Base-by-base conservation (phyloP, 2,113 vertebrate species). In the Serranochromis macrocephalus region DNA sequence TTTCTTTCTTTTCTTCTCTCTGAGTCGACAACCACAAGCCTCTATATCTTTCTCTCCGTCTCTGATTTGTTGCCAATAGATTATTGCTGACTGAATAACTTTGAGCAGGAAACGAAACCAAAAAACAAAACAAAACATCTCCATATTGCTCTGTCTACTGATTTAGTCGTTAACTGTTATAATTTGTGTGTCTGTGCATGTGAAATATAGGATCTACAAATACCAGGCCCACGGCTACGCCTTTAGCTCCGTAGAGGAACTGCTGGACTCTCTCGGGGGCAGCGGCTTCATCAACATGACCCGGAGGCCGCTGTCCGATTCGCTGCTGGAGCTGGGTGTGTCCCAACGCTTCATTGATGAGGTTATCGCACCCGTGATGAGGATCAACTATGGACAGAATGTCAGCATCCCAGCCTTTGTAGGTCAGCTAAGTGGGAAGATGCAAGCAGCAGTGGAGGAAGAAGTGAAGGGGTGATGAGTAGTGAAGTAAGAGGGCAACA, bases 261-360 rank as follows among this genome's bases (percentile, higher is more conserved):
- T 99, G 84, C 94, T 99, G 84, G 96, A 94, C 88, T 99, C 98
- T 0, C 96, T 99, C 31, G 98, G 99, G 0, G 97, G 98, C 4
- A 96, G 97, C 0, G 96, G 97, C 87, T 99, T 99, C 2, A 91
- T 99, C 93, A 99, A 99, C 95, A 98, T 99, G 98, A 99, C 98
- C 0, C 97, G 95, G 36, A 97, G 96, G 84, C 97, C 98, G 0
- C 97, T 99, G 88, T 97, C 97, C 0, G 98, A 99, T 93, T 97
- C 98, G 61, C 92, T 99, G 92, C 95, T 99, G 92, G 98, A 99
- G 94, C 96, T 98, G 89, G 99, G 99, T 0, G 96, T 99, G 93
- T 98, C 98, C 0, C 99, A 99, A 94, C 98, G 97, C 85, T 99
- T 99, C 33, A 98, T 99, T 12, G 98, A 99, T 0, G 99, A 99